Base-by-base conservation (phyloP, 2,888 invertebrate species). In the Lithodes maja region DNA sequence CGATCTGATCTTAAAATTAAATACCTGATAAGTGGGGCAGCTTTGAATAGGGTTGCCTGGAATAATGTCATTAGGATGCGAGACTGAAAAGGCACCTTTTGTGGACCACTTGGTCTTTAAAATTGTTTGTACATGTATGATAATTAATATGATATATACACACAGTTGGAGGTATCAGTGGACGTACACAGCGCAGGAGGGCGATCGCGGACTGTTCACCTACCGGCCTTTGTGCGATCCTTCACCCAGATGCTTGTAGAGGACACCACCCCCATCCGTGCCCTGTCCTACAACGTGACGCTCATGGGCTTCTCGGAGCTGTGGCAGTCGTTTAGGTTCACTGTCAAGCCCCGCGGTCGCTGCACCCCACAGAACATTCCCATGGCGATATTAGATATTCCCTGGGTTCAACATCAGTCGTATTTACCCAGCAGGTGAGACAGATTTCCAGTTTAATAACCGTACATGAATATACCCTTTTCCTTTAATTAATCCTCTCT, bases 301-400 rank as follows among this genome's bases (percentile, higher is more conserved):
- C 85, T 91, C 1, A 33, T 69, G 54, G 89, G 90, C 12, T 78
- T 90, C 52, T 53, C 84, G n/a, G 87, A 91, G 33, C 82, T 74
- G n/a, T 91, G 91, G 91, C 91, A 91, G 74, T 91, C 91, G 0
- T 85, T 87, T 9, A 81, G 74, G 50, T 33, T 91, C 1, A 86
- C 71, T 1, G 55, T 91, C 50, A 55, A 75, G 17, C 91, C 91
- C 9, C 84, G 87, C n/a, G 55, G 61, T 5, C 12, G 15, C 0
- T 90, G 87, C 69, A 68, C 52, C 5, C 74, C 77, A 2, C 50
- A 85, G n/a, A 61, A 17, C 9, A 55, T 77, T 0, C 74, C 85
- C 52, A 33, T 81, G n/a, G 87, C 87, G 2, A 87, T 54, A 15
- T 17, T 90, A 3, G 68, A 85, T 49, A 54, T 75, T 2, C 87